Evolutionary conservation across 2,888 invertebrate species (phyloP), one percentile per base, ranked within the genome.

Genomic region (Steinernema carpocapsae): DNA sequence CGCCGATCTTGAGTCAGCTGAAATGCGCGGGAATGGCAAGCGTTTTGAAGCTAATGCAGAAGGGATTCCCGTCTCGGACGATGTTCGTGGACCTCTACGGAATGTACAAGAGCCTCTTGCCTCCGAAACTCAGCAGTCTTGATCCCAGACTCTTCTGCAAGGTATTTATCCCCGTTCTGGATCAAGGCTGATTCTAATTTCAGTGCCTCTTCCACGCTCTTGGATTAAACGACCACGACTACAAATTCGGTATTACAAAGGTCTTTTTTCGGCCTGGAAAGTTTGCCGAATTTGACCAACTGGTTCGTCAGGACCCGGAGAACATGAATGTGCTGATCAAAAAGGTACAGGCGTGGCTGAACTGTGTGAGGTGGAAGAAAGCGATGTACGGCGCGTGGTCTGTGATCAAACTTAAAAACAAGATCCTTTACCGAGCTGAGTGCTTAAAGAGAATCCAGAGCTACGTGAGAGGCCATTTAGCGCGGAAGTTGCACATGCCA

Each of bases 241-340:
- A 94, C 90, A 94, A 94, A 88, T 97, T 99, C 90, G 97, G 97
- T 19, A 91, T 96, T 84, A 96, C 97, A 0, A 93, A 94, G 87
- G 95, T 99, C 19, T 99, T 99, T 91, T 99, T 99, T 91, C 92
- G 96, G 0, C 96, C 97, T 0, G 97, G 97, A 73, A 99, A 97
- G 89, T 97, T 97, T 90, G 93, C 95, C 0, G 97, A 99, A 90
- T 90, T 87, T 70, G 87, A 87, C 74, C 80, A 83, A 77, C 77
- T 86, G 73, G 94, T 99, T 94, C 92, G 92, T 87, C 94, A 95
- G 0, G 97, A 97, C 89, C 94, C 96, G 0, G 95, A 95, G 82
- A 94, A 93, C 89, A 90, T 99, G 82, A 91, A 92, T 80, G 90
- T 91, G 37, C 92, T 97, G 85, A 93, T 97, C 32, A 92, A 92